Evolutionary conservation across 1,140 invertebrate genomes (phyloP), one percentile per base, ranked within the genome.

Genomic region (Nasonia longicornis): DNA sequence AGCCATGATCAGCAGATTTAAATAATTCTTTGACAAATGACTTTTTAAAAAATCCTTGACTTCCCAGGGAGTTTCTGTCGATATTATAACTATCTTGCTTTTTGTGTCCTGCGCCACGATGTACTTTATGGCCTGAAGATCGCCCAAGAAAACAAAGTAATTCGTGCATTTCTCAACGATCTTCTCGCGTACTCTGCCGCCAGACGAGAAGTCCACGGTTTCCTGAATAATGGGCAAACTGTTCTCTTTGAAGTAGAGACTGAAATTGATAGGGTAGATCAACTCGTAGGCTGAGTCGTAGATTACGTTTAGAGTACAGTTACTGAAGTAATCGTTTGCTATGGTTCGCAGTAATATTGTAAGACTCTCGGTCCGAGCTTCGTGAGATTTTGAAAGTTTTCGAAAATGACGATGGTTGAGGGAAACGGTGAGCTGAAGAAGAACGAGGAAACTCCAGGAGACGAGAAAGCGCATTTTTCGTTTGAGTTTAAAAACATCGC

Each of bases 61-160:
- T n/a, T 93, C 92, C 94, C 94, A 95, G 85, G 94, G 93, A 0
- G 94, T 92, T 11, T 94, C 94, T 81, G 92, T 90, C 0, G 94
- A 76, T 0, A 95, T 89, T 0, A 95, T 85, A 0, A 95, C 90
- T 3, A 95, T 91, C 77, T 92, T 93, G 84, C 90, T 93, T 0
- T 87, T 86, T 0, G 92, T 91, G 86, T 94, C 91, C 81, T 92
- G 90, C 0, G 92, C 92, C n/a, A 95, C 87, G 20, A 94, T 89
- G 58, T 92, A 89, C 3, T 89, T 91, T 58, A 91, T 90, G 78
- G 86, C 91, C 84, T 92, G 91, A 8, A 94, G 91, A 86, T 95
- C 92, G n/a, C 91, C 89, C 26, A 94, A 83, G 85, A 95, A 94
- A 2, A 95, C 83, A 70, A 95, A 92, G 79, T 93, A 94, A 85